Evolutionary conservation across 2,888 invertebrate species (phyloP), one percentile per base, ranked within the genome.

Genomic region (Polydrusus tereticollis): DNA sequence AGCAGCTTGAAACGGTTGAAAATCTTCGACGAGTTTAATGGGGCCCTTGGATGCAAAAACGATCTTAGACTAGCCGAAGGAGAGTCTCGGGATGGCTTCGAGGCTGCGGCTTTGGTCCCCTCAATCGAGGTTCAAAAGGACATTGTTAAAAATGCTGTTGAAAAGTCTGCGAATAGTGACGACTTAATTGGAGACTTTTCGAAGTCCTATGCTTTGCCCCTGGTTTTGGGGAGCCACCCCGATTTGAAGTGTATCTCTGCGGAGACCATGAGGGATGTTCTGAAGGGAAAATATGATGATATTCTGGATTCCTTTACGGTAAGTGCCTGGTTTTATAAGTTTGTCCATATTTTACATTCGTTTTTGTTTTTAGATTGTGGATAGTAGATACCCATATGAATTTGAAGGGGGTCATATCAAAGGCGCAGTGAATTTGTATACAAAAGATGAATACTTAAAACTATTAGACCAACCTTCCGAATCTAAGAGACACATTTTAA

Each of bases 381-480:
- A 98, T 85, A 97, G 97, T 83, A 90, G 98, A 5, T 98, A 97
- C 85, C 98, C 98, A 0, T 98, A 98, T 85, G 98, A 98, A 85
- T 98, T 85, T 83, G 90, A 93, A 0, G 97, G 95, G 1, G 98
- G 98, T 0, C 98, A 98, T 83, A 95, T 98, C 21, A 82, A 85
- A 59, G 93, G 93, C 6, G 96, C 98, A 0, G 80, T 89, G 21
- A 98, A 98, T 85, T 86, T 95, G 23, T 95, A 92, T 86, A 94
- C 93, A 0, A 91, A 91, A 75, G 91, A 93, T 0, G 91, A 92
- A 74, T 88, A 97, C 7, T 85, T 90, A 72, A 86, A 88, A 26
- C 88, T 94, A 69, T 81, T 91, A n/a, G 83, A 85, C 16, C 60
- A 66, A 2, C 75, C 83, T 76, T 76, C 76, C 70, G 84, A 85